phyloP scores from a whole-genome alignment of 1,140 invertebrate species.

The Drosophila seguyi region DNA sequence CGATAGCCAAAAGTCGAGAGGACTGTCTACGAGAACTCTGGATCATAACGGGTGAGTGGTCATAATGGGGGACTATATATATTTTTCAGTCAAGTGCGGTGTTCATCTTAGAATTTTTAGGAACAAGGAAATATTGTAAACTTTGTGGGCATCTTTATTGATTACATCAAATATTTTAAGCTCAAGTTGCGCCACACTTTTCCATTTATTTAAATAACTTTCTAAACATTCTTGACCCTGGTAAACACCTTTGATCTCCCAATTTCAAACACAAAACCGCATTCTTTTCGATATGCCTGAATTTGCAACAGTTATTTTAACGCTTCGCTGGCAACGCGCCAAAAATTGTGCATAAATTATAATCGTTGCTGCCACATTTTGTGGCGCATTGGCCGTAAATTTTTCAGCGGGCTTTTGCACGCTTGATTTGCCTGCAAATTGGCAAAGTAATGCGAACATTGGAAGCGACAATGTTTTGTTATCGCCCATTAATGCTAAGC shows the following conservation, averaged over 20 bases:
- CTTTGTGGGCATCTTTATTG: background rate
- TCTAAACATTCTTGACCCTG: background rate
- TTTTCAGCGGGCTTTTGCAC: conserved; percentile 35
- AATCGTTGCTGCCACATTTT: conserved; percentile 26
- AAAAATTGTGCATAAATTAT: conserved; percentile 39
- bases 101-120: too few relatives aligned
- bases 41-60: conserved; percentile 85
- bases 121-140: background rate
- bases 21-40: conserved; percentile 85
- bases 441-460: conserved; percentile 41
- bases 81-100: background rate
- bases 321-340: conserved; percentile 16
- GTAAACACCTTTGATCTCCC: background rate
- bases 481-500: conserved; percentile 61
- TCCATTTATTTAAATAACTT: background rate
- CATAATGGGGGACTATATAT: too few relatives aligned
- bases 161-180: background rate
- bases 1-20: conserved; percentile 83
- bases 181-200: background rate
- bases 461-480: conserved; percentile 47
- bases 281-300: conserved; percentile 1
- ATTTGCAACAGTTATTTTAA: conserved; percentile 20
- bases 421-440: conserved; percentile 64
- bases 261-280: too few relatives aligned
- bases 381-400: conserved; percentile 56